phyloP scores from a whole-genome alignment of 2,113 vertebrate genomes.

The Leucopsar rothschildi region DNA sequence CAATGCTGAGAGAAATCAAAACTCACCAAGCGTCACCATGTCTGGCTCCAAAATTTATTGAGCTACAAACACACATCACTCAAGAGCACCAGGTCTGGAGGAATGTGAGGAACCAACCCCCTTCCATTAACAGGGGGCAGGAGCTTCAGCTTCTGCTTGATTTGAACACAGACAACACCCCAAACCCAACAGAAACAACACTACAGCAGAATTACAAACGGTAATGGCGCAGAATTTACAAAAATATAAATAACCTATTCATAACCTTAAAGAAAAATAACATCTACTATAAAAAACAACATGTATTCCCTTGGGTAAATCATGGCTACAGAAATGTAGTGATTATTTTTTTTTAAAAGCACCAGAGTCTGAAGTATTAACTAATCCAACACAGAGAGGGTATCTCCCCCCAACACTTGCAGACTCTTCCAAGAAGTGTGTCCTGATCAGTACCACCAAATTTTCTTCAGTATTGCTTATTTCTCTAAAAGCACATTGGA shows the following conservation, averaged over 20 bases:
- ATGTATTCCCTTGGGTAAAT: background rate
- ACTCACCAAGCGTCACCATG: background rate
- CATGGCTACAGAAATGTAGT: background rate
- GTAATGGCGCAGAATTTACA: background rate
- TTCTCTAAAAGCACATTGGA: background rate
- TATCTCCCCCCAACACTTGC: background rate
- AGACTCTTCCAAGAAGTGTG: background rate
- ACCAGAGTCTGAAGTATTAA: slow-evolving; percentile 9
- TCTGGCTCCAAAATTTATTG: background rate
- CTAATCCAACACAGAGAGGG: background rate
- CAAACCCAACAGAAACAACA: background rate
- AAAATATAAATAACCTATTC: slow-evolving; percentile 59
- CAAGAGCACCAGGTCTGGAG: background rate
- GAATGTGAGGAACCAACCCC: background rate
- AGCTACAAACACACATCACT: background rate
- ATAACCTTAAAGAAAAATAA: slow-evolving; percentile 21
- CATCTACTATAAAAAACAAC: slow-evolving; percentile 1
- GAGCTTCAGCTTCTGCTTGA: background rate
- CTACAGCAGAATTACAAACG: background rate
- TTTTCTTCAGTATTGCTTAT: background rate
- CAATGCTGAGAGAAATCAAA: background rate
- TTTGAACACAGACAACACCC: background rate
- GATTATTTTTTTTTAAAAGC: background rate
- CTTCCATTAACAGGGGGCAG: background rate
- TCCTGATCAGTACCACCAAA: background rate